Base-by-base conservation (phyloP, 2,888 invertebrate genomes). In the Eupsilia transversa region DNA sequence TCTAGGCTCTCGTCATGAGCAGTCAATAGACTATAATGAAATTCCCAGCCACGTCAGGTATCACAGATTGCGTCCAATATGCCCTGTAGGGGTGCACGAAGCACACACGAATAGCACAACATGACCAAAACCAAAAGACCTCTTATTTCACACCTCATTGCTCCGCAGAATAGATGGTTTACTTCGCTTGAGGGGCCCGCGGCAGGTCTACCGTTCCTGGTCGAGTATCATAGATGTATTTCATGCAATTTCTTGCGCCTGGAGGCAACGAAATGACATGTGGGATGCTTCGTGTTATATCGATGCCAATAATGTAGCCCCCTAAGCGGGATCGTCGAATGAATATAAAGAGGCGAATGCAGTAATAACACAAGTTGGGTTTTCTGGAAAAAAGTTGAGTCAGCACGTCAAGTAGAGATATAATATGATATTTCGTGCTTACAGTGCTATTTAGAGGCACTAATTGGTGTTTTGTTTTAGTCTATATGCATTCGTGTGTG, bases 231-330 rank as follows among this genome's bases (percentile, higher is more conserved):
- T 91, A 92, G 91, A 91, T 92, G 91, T 93, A 91, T 94, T 94
- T 93, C 92, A 93, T 94, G 95, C 95, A 95, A 95, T 95, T 94
- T 94, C 95, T 95, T 94, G 94, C 90, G 93, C 93, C 93, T 93
- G 92, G 89, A 93, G 94, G 93, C 94, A 92, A 88, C 90, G 90
- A 93, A 94, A 95, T 94, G 93, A 94, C 94, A 93, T 94, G 92
- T 88, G 94, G 92, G 92, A 92, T 90, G 91, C 87, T 88, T 88
- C 91, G 89, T 92, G 92, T 92, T 93, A 93, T 93, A 92, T 92
- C 91, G 93, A 92, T 91, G 90, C 91, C 92, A 92, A 93, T 94
- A 93, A 93, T 92, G 90, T 91, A 89, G 84, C 87, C 88, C 90
- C 89, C 87, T 86, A 87, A 90, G 91, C 87, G 87, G 88, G 86